phyloP scores from a whole-genome alignment of 2,888 invertebrate genomes.

The Drosophila pseudotakahashii region DNA sequence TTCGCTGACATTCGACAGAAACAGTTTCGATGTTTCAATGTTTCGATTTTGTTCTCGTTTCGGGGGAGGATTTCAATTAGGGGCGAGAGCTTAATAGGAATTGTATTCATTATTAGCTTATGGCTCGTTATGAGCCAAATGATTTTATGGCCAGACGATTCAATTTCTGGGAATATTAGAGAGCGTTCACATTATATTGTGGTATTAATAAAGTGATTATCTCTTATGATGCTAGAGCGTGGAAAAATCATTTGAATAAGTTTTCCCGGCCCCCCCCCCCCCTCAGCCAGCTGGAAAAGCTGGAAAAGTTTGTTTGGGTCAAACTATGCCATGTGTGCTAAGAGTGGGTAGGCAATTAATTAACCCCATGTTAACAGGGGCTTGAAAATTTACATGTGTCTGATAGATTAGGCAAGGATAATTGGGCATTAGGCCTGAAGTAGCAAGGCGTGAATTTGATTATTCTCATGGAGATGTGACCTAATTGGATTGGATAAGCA shows the following conservation, averaged over 20 bases:
- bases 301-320: conserved; percentile 4
- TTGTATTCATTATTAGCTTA: conserved; percentile 44
- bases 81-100: conserved; percentile 29
- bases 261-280: conserved; percentile 1
- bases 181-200: conserved; percentile 1
- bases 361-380: conserved; percentile 25
- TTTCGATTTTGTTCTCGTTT: conserved; percentile 10
- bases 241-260: conserved; percentile 32
- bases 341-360: conserved; percentile 31
- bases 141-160: conserved; percentile 31
- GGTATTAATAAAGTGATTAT: conserved; percentile 34
- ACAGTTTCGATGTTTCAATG: conserved; percentile 19
- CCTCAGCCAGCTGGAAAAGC: too few relatives aligned
- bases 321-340: conserved; percentile 3
- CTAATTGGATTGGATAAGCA: conserved; percentile 20
- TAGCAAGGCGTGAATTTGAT: conserved; percentile 38
- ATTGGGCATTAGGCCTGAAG: conserved; percentile 30
- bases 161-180: conserved; percentile 24
- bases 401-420: conserved; percentile 30
- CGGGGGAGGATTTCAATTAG: conserved; percentile 37
- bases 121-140: conserved; percentile 34
- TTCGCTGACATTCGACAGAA: conserved; percentile 64
- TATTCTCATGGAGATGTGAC: conserved; percentile 20
- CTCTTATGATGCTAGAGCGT: conserved; percentile 6
- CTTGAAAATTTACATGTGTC: conserved; percentile 39